Base-by-base conservation (phyloP, 2,113 vertebrate genomes). In the Xerus inauris region DNA sequence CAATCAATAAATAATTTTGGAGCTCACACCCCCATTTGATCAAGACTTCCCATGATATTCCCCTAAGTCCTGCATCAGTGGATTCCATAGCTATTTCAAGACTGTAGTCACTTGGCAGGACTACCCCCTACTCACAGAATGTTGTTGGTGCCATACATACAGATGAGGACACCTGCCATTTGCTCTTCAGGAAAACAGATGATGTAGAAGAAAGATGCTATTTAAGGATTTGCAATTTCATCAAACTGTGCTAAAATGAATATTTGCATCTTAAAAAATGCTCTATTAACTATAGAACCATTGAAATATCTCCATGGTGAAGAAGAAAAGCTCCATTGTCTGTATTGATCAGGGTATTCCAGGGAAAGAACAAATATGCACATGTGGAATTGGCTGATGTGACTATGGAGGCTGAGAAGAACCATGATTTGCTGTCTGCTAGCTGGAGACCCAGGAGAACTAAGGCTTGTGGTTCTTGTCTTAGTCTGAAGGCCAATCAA, bases 191-290 rank as follows among this genome's bases (percentile, higher is more conserved):
- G 75, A 86, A 92, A 92, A 75, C 4, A 8, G 84, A 89, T 82
- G 57, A 97, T 26, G 38, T 83, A 40, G 72, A 95, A 92, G 79
- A 92, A 97, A 73, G 40, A 95, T 73, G 73, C 35, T 92, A 51
- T 67, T 67, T 45, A 49, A 94, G 57, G 81, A 75, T 84, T 87
- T 94, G 85, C 57, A 89, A 22, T 84, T 77, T 86, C 69, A 92
- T 96, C 86, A 94, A 82, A 69, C 49, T 69, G 64, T 42, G 59
- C 87, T 51, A 42, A 94, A 92, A 87, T 75, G 84, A 75, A 42
- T 28, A 32, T 75, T 94, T 95, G 28, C 65, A 85, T 91, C 67
- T 96, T 89, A n/a, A 76, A 76, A 97, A 95, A 86, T 20, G 32
- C 40, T 82, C 26, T 76, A 11, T 83, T 87, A 73, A 87, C 73